Evolutionary conservation across 2,888 invertebrate species (phyloP).

Genomic region (Trissoscelio sp.): DNA sequence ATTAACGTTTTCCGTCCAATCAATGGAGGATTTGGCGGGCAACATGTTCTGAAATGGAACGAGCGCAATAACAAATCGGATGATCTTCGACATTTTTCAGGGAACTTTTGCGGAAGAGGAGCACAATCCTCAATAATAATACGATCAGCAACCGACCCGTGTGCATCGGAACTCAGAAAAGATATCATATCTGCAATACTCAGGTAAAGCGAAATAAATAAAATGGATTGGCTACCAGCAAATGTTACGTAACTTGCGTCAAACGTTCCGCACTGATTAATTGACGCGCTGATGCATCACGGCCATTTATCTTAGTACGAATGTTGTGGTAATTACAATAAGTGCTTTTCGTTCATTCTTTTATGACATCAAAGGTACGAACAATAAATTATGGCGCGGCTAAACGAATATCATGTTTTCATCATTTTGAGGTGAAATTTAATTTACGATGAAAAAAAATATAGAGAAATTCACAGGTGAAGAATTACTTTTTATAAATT

Average conservation of each 20-base stretch:
- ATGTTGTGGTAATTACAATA: conserved; percentile 56
- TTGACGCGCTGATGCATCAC: conserved; percentile 61
- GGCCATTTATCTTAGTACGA: conserved; percentile 57
- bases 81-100: conserved; percentile 72
- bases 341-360: conserved; percentile 50
- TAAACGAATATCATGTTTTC: background rate
- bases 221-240: conserved; percentile 37
- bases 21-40: conserved; percentile 8
- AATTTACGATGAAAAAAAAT: too few relatives aligned
- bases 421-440: too few relatives aligned
- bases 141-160: conserved; percentile 82
- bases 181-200: conserved; percentile 92
- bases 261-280: conserved; percentile 66
- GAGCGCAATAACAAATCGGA: conserved; percentile 30
- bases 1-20: conserved; percentile 24
- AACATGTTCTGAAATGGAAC: conserved; percentile 10
- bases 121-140: conserved; percentile 75
- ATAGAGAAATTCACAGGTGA: too few relatives aligned
- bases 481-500: too few relatives aligned
- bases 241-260: conserved; percentile 50
- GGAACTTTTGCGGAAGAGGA: conserved; percentile 77
- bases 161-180: conserved; percentile 90
- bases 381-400: conserved; percentile 26
- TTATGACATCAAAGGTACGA: conserved; percentile 33
- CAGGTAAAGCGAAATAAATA: conserved; percentile 85